These are phyloP conservation scores for Hipposideros armiger DNA, from an alignment of 2,113 vertebrate species.

Conservation along the genomic window DNA sequence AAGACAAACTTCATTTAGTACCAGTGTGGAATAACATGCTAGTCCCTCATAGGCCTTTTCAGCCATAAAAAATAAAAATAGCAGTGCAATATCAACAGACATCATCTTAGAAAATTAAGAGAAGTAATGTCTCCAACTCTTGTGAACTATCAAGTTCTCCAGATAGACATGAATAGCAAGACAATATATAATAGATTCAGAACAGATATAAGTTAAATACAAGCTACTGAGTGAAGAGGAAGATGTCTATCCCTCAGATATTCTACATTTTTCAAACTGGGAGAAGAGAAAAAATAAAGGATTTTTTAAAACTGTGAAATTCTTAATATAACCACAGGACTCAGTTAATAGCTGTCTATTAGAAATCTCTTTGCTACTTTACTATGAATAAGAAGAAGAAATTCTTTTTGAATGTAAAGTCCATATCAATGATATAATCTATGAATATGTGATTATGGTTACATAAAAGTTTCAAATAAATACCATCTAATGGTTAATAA, in stretches of 20 bases:
- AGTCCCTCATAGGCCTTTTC: not conserved
- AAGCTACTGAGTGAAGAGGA: not conserved
- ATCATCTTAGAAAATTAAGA: not conserved
- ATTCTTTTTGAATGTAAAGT: slow-evolving; percentile 66
- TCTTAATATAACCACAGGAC: slow-evolving; percentile 60
- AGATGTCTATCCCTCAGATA: not conserved
- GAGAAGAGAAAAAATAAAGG: not conserved
- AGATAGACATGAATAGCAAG: slow-evolving; percentile 17
- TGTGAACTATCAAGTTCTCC: not conserved
- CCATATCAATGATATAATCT: not conserved
- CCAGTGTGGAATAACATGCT: not conserved
- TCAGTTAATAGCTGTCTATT: slow-evolving; percentile 59
- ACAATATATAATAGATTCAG: slow-evolving; percentile 41
- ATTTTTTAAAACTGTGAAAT: slow-evolving; percentile 41
- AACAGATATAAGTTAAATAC: slow-evolving; percentile 20
- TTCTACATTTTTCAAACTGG: not conserved
- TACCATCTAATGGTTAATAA: not conserved
- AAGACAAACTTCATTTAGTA: not conserved
- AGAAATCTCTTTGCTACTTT: slow-evolving; percentile 59
- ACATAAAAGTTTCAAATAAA: not conserved
- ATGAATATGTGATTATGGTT: not conserved
- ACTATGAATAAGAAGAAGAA: slow-evolving; percentile 72
- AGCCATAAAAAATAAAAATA: slow-evolving; percentile 4
- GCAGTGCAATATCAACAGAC: not conserved
- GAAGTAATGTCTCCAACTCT: not conserved